phyloP scores from a whole-genome alignment of 2,113 vertebrate species.

The Sciurus niger region DNA sequence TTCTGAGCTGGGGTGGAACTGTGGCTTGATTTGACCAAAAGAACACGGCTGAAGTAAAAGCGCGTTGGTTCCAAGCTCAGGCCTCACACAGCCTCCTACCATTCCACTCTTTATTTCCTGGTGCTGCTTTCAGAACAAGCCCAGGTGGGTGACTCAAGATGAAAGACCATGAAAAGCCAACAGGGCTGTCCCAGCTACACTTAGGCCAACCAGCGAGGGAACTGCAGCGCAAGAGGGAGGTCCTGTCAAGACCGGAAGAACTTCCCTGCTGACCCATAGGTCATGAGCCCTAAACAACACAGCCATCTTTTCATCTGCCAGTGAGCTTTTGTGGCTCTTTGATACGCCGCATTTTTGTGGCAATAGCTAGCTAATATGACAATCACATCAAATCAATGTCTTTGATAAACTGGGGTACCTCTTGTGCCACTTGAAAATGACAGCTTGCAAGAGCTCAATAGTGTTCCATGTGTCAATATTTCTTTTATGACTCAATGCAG shows the following conservation, averaged over 20 bases:
- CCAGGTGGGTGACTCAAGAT: not conserved
- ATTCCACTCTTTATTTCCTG: not conserved
- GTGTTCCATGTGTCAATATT: not conserved
- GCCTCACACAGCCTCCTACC: not conserved
- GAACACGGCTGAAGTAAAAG: not conserved
- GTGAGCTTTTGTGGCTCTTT: not conserved
- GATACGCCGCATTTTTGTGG: not conserved
- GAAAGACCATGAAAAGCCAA: not conserved
- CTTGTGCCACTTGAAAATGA: slow-evolving; percentile 34
- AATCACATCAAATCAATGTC: not conserved
- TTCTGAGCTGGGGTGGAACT: not conserved
- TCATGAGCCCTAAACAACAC: not conserved
- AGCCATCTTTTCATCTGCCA: not conserved
- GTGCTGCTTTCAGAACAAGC: not conserved
- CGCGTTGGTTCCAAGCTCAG: not conserved
- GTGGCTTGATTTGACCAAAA: not conserved
- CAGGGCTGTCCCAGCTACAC: not conserved
- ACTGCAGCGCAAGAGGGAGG: not conserved
- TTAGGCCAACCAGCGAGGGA: not conserved
- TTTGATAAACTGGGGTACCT: not conserved
- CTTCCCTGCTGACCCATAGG: not conserved
- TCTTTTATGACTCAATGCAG: not conserved
- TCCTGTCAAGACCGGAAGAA: not conserved
- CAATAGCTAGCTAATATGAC: not conserved
- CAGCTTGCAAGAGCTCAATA: not conserved